Base-by-base conservation (phyloP, 2,888 invertebrate genomes). In the Parapristionchus giblindavisi region DNA sequence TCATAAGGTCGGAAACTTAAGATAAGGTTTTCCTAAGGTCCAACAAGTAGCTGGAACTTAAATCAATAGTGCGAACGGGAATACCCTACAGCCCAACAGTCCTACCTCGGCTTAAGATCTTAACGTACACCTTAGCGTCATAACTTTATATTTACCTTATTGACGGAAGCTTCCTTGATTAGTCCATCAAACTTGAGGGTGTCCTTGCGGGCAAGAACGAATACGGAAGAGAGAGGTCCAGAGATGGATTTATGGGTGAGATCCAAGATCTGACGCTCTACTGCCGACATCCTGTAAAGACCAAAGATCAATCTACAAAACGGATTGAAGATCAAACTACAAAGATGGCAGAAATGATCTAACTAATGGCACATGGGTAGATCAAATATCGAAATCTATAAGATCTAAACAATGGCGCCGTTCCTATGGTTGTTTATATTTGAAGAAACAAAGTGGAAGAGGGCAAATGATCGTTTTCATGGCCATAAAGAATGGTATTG, bases 231-330 rank as follows among this genome's bases (percentile, higher is more conserved):
- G 63, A 43, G 29, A 2, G 27, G 27, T n/a, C 27, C 27, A 2
- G 40, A 21, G 2, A 43, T 43, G 4, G 63, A 38, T 5, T 32
- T 34, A 11, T 5, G 8, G 14, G n/a, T 43, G 5, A 63, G 63
- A 29, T n/a, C 43, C 14, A 68, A n/a, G 21, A 68, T 68, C 68
- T 68, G 68, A 38, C 68, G 34, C 68, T 68, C 68, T 1, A 52
- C 52, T 8, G 68, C 68, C 52, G 68, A 68, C 68, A 68, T 68
- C 11, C 36, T 68, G 24, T 5, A 63, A 60, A 32, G 27, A 56
- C 4, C 17, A 56, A 4, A 27, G 29, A 27, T 3, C 4, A 14
- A 27, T 27, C 27, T n/a, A 56, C 56, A 56, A 56, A 6, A n/a
- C 3, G 32, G 3, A 27, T 14, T n/a, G n/a, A 27, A 56, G 29